phyloP scores from a whole-genome alignment of 2,113 vertebrate species.

The Lampris incognitus region DNA sequence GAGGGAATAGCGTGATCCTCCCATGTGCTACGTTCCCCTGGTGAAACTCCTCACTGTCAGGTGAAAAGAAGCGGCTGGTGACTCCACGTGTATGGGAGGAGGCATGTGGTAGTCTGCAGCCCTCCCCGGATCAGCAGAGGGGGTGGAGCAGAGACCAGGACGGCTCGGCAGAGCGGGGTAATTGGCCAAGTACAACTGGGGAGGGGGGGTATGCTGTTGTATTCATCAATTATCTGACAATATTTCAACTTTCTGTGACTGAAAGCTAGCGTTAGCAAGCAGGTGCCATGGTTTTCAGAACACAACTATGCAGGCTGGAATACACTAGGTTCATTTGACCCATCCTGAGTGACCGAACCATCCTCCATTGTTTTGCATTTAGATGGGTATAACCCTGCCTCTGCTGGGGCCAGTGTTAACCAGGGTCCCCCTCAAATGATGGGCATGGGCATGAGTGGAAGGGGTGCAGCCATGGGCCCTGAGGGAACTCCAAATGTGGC shows the following conservation, averaged over 20 bases:
- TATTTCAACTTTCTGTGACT: slow-evolving; percentile 17
- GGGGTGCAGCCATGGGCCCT: slow-evolving; percentile 90
- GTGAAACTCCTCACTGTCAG: too few species aligned
- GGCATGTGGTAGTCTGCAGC: too few species aligned
- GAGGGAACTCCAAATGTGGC: slow-evolving; percentile 94
- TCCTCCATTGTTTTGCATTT: slow-evolving; percentile 89
- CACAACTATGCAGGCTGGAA: too few species aligned
- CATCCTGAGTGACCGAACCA: slow-evolving; percentile 32
- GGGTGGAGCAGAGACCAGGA: too few species aligned
- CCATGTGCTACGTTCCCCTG: too few species aligned
- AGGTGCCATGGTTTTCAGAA: background rate
- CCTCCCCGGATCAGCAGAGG: too few species aligned
- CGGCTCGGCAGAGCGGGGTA: too few species aligned
- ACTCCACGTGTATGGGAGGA: too few species aligned
- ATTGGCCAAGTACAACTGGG: too few species aligned
- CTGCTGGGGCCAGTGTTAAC: slow-evolving; percentile 88
- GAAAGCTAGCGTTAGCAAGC: slow-evolving; percentile 54
- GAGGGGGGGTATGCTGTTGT: background rate
- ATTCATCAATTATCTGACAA: background rate
- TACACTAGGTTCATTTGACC: background rate
- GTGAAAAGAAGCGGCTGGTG: too few species aligned
- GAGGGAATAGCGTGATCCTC: too few species aligned
- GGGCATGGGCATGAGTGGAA: slow-evolving; percentile 95
- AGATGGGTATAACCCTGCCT: slow-evolving; percentile 97
- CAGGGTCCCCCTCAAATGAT: slow-evolving; percentile 96